Conservation (phyloP, 1,140 invertebrate genomes). For the Pseudomyrmex dendroicus region DNA sequence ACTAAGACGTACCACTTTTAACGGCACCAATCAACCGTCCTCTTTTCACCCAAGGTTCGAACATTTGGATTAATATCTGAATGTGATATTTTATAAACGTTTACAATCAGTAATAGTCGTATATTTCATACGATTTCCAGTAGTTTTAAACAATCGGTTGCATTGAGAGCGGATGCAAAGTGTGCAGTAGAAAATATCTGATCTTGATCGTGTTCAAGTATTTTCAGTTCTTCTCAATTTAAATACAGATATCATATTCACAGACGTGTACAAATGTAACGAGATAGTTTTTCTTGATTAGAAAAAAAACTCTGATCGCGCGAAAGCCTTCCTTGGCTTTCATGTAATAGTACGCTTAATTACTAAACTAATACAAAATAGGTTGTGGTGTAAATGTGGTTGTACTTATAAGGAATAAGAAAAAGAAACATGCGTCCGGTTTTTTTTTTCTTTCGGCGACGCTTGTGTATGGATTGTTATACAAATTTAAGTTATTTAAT, state of each 20-base stretch:
- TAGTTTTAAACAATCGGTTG: not conserved
- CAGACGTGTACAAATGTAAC: too few relatives aligned
- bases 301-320: too few relatives aligned
- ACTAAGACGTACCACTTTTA: conserved; percentile 71
- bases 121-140: not conserved
- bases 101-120: not conserved
- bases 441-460: not conserved
- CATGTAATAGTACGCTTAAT: too few relatives aligned
- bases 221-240: not conserved
- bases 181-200: not conserved
- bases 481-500: not conserved
- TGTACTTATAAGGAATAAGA: not conserved
- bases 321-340: too few relatives aligned
- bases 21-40: conserved; percentile 80
- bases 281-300: too few relatives aligned
- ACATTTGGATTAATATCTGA: conserved; percentile 1
- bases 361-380: too few relatives aligned
- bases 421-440: conserved; percentile 2
- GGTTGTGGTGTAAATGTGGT: not conserved
- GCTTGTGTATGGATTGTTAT: conserved; percentile 64
- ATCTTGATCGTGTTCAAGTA: not conserved
- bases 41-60: not conserved
- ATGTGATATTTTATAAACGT: not conserved
- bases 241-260: not conserved
- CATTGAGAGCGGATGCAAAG: not conserved